Conservation (phyloP, 2,797 vertebrate genomes). For the Acrocephalus scirpaceus region DNA sequence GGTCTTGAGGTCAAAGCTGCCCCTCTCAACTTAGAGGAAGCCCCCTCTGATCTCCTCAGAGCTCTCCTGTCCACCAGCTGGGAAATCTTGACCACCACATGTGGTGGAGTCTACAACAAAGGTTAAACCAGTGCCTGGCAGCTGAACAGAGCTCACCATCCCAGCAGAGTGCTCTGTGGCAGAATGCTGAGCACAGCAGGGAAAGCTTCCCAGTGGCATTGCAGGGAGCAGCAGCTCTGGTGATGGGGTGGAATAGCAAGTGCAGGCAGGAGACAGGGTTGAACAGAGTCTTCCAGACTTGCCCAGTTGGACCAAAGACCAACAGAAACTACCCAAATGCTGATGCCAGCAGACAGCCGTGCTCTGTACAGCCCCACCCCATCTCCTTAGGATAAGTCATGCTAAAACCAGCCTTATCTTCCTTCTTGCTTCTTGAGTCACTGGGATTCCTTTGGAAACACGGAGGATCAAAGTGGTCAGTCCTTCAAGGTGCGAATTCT, state of each 20-base stretch:
- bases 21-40: neutral
- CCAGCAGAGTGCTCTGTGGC: fast-evolving
- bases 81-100: neutral
- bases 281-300: neutral
- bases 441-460: constrained; percentile 42
- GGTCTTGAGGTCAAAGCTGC: neutral
- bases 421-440: constrained; percentile 43
- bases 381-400: constrained; percentile 33
- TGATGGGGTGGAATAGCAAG: neutral
- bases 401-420: constrained; percentile 55
- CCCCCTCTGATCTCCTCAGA: neutral
- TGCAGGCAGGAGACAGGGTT: neutral
- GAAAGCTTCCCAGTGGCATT: neutral
- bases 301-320: neutral
- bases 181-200: neutral
- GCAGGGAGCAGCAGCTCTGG: constrained; percentile 46
- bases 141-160: neutral
- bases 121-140: neutral
- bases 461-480: neutral
- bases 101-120: neutral
- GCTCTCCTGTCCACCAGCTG: neutral
- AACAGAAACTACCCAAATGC: neutral
- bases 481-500: neutral
- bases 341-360: constrained; percentile 11
- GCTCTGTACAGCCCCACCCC: constrained; percentile 28